These are phyloP conservation scores for Serilophus lunatus DNA, from an alignment of 2,113 vertebrate genomes.

Conservation along the genomic window DNA sequence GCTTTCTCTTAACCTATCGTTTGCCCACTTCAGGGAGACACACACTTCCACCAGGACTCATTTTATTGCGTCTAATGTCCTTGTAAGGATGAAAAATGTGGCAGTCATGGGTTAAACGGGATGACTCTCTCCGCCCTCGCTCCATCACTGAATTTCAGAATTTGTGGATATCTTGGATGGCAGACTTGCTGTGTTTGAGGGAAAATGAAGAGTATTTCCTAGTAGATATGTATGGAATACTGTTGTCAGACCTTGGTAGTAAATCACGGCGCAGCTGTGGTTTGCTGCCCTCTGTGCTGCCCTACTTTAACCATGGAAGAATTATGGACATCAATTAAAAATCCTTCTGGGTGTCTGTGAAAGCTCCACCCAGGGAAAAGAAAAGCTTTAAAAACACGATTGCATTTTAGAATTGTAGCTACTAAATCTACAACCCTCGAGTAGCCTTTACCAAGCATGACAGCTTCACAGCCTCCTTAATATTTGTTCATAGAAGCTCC, in stretches of 20 bases:
- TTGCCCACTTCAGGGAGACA: constrained; percentile 54
- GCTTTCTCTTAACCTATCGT: constrained; percentile 61
- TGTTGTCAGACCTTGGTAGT: not conserved
- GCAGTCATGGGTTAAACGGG: not conserved
- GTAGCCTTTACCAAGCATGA: not conserved
- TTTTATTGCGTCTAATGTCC: not conserved
- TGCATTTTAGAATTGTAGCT: not conserved
- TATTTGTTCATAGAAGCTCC: not conserved
- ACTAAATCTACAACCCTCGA: not conserved
- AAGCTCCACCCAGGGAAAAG: not conserved
- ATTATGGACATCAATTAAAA: not conserved
- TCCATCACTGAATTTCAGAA: not conserved
- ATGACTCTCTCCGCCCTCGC: not conserved
- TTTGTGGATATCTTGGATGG: not conserved
- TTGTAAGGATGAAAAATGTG: constrained; percentile 47
- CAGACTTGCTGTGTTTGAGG: not conserved
- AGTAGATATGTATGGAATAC: not conserved
- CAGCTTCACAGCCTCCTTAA: constrained; percentile 11
- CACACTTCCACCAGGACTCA: not conserved
- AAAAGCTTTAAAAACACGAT: not conserved
- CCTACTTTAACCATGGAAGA: not conserved
- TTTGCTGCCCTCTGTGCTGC: not conserved
- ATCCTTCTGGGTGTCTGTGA: not conserved
- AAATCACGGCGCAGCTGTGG: not conserved
- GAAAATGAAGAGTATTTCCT: not conserved